A percentile compares a stretch with the other conserved stretches of the same genome.
phyloP scores from a whole-genome alignment of 92 coral and sea anemone species.

The Epizoanthus fatuus region DNA sequence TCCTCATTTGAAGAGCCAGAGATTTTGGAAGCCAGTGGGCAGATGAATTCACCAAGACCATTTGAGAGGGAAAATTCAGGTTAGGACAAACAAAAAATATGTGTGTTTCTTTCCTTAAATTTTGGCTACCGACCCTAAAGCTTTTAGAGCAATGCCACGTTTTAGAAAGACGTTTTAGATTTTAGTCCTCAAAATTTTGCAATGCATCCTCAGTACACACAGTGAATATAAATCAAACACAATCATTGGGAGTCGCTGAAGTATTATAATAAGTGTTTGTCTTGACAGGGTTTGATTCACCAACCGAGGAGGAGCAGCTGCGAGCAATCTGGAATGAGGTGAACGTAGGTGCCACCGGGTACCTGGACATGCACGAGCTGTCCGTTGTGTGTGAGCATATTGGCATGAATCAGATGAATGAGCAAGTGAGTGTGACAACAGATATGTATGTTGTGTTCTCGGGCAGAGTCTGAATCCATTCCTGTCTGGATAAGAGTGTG shows the following conservation, averaged over 20 bases:
- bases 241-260: neutral
- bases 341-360: slow-evolving; percentile 98
- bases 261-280: neutral
- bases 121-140: too few relatives aligned
- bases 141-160: too few relatives aligned
- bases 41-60: slow-evolving; percentile 62
- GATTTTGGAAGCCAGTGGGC: slow-evolving; percentile 83
- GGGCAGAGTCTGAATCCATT: neutral
- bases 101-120: too few relatives aligned
- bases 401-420: slow-evolving; percentile 99
- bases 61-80: slow-evolving; percentile 70
- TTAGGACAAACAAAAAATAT: neutral
- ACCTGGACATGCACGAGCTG: slow-evolving; percentile 88
- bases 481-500: too few relatives aligned
- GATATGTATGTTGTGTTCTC: neutral
- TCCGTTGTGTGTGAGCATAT: slow-evolving; percentile 98
- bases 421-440: slow-evolving; percentile 73
- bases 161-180: too few relatives aligned
- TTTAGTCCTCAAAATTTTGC: too few relatives aligned
- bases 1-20: slow-evolving; percentile 70
- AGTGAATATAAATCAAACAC: too few relatives aligned
- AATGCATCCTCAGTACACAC: too few relatives aligned
- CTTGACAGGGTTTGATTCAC: slow-evolving; percentile 76
- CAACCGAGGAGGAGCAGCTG: slow-evolving; percentile 93
- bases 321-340: slow-evolving; percentile 98